Evolutionary conservation across 2,888 invertebrate genomes (phyloP).

Genomic region (Slavum lentiscoides): DNA sequence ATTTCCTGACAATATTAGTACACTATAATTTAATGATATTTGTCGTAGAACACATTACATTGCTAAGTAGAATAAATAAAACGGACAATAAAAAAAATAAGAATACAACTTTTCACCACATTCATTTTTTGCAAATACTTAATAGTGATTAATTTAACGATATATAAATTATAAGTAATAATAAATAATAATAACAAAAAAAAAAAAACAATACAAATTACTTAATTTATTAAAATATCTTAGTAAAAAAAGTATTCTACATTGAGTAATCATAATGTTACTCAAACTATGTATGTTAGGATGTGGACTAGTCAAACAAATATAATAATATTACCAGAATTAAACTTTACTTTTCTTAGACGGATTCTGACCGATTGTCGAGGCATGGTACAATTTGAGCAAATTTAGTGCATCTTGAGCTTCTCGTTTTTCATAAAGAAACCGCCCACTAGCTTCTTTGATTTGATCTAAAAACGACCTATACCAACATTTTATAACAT

Average conservation of each 20-base stretch:
- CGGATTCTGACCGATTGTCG: constrained; percentile 54
- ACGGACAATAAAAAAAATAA: background rate
- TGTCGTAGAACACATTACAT: background rate
- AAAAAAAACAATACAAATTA: background rate
- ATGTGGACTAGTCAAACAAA: background rate
- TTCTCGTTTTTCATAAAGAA: constrained; percentile 79
- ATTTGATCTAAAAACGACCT: constrained; percentile 76
- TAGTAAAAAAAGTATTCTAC: background rate
- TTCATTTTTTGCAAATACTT: constrained; percentile 10
- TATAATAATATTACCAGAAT: background rate
- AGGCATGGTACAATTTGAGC: constrained; percentile 72
- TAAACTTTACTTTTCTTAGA: constrained; percentile 48
- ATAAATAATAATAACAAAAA: background rate
- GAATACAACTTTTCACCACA: constrained; percentile 12
- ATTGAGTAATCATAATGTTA: background rate
- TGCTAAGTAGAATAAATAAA: background rate
- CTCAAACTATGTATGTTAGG: background rate
- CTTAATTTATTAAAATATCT: background rate
- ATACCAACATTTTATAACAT: constrained; percentile 49
- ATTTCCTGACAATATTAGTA: background rate
- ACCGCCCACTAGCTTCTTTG: constrained; percentile 80
- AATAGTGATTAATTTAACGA: background rate
- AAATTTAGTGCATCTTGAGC: constrained; percentile 86
- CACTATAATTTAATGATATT: background rate
- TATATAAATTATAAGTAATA: too few species aligned